Conservation (phyloP, 2,797 vertebrate species). For the Falco biarmicus region DNA sequence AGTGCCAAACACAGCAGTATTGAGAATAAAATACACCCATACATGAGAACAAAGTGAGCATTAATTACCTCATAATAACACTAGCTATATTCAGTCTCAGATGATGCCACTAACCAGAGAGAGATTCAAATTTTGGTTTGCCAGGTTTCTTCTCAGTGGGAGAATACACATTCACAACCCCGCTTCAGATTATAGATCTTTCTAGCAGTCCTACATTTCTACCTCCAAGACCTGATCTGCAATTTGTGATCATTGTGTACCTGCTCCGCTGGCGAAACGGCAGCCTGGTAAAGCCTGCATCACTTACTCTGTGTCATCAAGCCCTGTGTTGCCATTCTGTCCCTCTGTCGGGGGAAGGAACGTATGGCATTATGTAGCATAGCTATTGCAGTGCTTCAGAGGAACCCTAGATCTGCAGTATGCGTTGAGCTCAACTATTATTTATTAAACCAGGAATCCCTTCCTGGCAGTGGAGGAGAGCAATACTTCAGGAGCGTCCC, state of each 20-base stretch:
- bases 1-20: conserved; percentile 21
- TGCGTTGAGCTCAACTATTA: neutral
- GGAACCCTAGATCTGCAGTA: neutral
- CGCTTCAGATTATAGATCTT: neutral
- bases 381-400: neutral
- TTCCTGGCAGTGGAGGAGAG: neutral
- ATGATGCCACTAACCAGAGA: neutral
- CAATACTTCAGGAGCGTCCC: neutral
- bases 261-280: neutral
- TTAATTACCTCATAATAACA: neutral
- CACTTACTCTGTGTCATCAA: accelerated
- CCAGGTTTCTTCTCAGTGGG: neutral
- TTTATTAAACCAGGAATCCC: neutral
- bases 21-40: neutral
- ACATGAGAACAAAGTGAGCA: neutral
- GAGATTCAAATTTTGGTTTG: neutral
- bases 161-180: neutral
- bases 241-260: accelerated
- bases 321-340: neutral
- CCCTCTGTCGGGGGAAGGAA: accelerated
- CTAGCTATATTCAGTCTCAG: neutral
- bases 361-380: accelerated
- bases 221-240: neutral
- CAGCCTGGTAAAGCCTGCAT: neutral
- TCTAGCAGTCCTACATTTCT: neutral